Evolutionary conservation across 2,888 invertebrate genomes (phyloP).

Genomic region (Eubasilissa splendida): DNA sequence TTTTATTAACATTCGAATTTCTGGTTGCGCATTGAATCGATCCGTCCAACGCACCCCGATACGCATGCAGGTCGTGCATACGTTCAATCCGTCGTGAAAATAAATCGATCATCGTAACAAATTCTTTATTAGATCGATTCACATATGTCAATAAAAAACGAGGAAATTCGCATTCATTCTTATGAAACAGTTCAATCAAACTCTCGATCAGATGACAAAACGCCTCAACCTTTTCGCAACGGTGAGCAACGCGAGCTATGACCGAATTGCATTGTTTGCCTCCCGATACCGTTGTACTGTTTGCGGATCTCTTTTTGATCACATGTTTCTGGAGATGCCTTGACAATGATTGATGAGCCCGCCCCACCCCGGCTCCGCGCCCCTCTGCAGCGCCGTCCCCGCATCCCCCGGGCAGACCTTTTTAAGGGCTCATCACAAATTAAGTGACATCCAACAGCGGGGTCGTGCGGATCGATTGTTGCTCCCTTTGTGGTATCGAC

Average conservation of each 20-base stretch:
- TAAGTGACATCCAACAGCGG: constrained; percentile 52
- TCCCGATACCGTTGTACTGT: constrained; percentile 50
- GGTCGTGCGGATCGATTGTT: constrained; percentile 52
- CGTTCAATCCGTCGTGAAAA: too few relatives aligned
- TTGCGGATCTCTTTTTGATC: constrained; percentile 58
- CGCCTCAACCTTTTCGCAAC: neutral
- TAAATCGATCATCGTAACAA: too few relatives aligned
- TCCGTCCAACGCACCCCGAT: too few relatives aligned
- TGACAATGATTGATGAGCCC: constrained; percentile 56
- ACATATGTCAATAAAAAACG: constrained; percentile 13
- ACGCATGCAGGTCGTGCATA: too few relatives aligned
- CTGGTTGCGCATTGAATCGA: too few relatives aligned
- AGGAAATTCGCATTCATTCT: neutral
- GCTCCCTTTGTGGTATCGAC: constrained; percentile 43
- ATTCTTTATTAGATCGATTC: neutral
- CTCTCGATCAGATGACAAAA: constrained; percentile 21
- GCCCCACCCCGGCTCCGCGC: neutral
- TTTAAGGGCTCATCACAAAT: constrained; percentile 49
- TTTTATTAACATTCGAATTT: too few relatives aligned
- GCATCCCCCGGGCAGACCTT: constrained; percentile 3
- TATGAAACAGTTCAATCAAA: constrained; percentile 31
- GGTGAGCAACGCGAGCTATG: constrained; percentile 1
- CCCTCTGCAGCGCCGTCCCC: neutral
- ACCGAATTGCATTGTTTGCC: constrained; percentile 52
- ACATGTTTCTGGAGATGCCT: constrained; percentile 56